phyloP scores from a whole-genome alignment of 2,797 vertebrate genomes.

The Intellagama lesueurii region DNA sequence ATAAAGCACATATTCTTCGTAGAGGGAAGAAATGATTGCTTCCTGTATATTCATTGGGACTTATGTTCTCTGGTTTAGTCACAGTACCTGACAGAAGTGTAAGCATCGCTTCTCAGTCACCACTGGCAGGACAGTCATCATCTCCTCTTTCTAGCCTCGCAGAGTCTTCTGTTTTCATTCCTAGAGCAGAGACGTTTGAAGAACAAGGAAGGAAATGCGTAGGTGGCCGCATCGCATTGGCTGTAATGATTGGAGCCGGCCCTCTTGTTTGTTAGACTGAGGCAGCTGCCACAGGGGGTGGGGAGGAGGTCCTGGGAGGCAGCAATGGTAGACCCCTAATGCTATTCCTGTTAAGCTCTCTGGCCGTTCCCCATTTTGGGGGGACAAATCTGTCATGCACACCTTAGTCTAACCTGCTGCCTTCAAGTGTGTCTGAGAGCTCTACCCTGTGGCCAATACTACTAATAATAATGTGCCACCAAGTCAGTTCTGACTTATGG shows the following conservation, averaged over 20 bases:
- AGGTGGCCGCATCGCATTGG: background rate
- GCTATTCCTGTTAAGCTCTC: too few species aligned
- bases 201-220: slow-evolving; percentile 13
- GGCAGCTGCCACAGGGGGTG: background rate
- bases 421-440: too few species aligned
- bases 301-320: too few species aligned
- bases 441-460: too few species aligned
- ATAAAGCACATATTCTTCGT: slow-evolving; percentile 68
- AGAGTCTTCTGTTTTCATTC: slow-evolving; percentile 31
- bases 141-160: slow-evolving; percentile 44
- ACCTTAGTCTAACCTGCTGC: too few species aligned
- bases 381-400: too few species aligned
- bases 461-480: too few species aligned
- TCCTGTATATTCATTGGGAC: slow-evolving; percentile 65
- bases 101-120: slow-evolving; percentile 57
- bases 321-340: too few species aligned
- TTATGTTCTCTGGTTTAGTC: slow-evolving; percentile 61
- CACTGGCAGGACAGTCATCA: slow-evolving; percentile 45
- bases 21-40: slow-evolving; percentile 61
- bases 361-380: too few species aligned
- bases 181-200: slow-evolving; percentile 37
- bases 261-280: background rate
- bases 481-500: too few species aligned
- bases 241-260: background rate
- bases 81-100: slow-evolving; percentile 62